Percentiles rank a stretch among this genome's conserved stretches.
phyloP scores from a whole-genome alignment of 2,113 vertebrate genomes.

The Sorex araneus region DNA sequence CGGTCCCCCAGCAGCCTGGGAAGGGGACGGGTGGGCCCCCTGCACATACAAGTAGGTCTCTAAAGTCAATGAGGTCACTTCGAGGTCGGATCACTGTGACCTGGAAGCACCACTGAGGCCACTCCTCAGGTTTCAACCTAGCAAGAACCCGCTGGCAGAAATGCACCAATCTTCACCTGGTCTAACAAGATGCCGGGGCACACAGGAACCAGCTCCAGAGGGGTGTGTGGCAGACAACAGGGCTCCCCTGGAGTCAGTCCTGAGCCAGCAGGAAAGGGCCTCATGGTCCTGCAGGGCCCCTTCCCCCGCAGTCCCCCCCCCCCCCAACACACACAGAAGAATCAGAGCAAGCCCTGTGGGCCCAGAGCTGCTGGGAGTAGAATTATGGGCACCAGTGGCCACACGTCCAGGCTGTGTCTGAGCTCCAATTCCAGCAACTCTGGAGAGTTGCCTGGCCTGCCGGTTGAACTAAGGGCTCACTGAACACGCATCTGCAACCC shows the following conservation, averaged over 20 bases:
- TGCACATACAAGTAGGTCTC: rapidly evolving
- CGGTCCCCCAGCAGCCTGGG: too few relatives aligned
- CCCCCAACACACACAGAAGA: not conserved
- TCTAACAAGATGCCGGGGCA: not conserved
- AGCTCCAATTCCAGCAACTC: not conserved
- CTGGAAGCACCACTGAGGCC: too few relatives aligned
- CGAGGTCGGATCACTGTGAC: too few relatives aligned
- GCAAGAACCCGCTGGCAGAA: not conserved
- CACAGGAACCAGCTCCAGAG: rapidly evolving
- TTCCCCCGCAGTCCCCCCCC: too few relatives aligned
- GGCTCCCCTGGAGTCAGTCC: not conserved
- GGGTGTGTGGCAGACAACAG: not conserved
- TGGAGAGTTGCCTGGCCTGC: not conserved
- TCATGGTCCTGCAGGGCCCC: not conserved
- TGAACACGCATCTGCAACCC: not conserved
- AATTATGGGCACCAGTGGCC: too few relatives aligned
- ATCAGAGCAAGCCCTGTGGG: not conserved
- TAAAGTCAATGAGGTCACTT: not conserved
- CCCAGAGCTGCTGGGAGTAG: too few relatives aligned
- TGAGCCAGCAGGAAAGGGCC: not conserved
- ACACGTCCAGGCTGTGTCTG: too few relatives aligned
- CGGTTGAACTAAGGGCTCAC: not conserved
- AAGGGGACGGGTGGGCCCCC: not conserved
- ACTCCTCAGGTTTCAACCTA: not conserved
- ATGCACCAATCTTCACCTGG: rapidly evolving